Evolutionary conservation across 2,113 vertebrate genomes (phyloP).

Genomic region (Tautogolabrus adspersus): DNA sequence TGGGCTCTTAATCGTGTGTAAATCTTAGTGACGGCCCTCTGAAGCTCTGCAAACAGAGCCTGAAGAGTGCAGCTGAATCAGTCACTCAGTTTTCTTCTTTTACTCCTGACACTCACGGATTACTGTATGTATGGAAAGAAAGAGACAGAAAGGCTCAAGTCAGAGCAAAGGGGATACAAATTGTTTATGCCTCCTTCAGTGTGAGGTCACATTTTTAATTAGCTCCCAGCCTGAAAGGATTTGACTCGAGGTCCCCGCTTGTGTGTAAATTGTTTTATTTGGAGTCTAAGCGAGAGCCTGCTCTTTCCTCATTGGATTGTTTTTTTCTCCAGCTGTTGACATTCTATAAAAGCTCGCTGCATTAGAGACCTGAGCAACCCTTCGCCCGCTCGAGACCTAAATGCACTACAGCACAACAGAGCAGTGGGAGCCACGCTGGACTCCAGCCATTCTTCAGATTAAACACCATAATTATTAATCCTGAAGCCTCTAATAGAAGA

Average conservation of each 20-base stretch:
- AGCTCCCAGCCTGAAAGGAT: slow-evolving; percentile 58
- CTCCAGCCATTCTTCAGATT: slow-evolving; percentile 60
- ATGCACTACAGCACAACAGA: slow-evolving; percentile 5
- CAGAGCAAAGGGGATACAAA: slow-evolving; percentile 46
- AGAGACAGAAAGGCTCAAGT: neutral
- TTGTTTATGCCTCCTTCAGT: slow-evolving; percentile 54
- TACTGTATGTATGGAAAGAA: slow-evolving; percentile 2
- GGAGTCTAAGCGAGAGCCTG: slow-evolving; percentile 53
- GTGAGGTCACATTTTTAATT: slow-evolving; percentile 75
- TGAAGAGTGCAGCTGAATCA: slow-evolving; percentile 26
- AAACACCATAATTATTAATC: slow-evolving; percentile 68
- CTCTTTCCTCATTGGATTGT: slow-evolving; percentile 23
- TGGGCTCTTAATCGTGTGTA: no score
- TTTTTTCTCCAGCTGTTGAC: slow-evolving; percentile 21
- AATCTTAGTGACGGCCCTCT: no score
- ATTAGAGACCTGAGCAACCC: neutral
- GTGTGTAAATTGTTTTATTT: slow-evolving; percentile 72
- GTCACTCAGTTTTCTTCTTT: slow-evolving; percentile 33
- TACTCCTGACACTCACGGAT: slow-evolving; percentile 9
- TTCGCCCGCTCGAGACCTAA: neutral
- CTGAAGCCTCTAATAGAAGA: slow-evolving; percentile 62
- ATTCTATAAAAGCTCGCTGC: slow-evolving; percentile 29
- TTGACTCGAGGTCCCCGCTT: slow-evolving; percentile 57
- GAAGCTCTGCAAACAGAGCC: neutral
- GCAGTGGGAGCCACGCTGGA: slow-evolving; percentile 40